A percentile compares a stretch with the other conserved stretches of the same genome.
Evolutionary conservation across 1,140 invertebrate species (phyloP).

Genomic region (Oryzaephilus surinamensis): DNA sequence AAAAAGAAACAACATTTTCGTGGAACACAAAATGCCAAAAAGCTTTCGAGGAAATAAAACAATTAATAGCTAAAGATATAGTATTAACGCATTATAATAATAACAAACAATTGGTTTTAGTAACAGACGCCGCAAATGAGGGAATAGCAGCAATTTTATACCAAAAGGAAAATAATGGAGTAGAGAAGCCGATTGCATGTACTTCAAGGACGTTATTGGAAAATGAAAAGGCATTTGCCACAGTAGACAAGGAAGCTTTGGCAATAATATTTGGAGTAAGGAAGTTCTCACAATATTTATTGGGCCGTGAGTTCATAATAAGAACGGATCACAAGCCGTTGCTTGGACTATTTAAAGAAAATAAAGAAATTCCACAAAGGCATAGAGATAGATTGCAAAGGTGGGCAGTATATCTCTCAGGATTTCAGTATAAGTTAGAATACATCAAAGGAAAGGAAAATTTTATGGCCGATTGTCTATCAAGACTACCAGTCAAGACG

Average conservation of each 20-base stretch:
- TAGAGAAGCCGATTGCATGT: conserved; percentile 9
- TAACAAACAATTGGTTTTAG: conserved; percentile 1
- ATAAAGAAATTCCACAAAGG: conserved; percentile 7
- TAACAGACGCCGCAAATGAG: conserved; percentile 31
- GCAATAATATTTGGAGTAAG: conserved; percentile 35
- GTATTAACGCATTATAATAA: conserved; percentile 30
- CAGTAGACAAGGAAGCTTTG: conserved; percentile 25
- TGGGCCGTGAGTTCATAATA: conserved; percentile 7
- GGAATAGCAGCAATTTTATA: conserved; percentile 14
- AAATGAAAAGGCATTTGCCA: conserved; percentile 17
- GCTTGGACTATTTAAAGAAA: conserved; percentile 8
- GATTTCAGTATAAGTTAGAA: conserved; percentile 18
- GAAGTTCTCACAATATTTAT: conserved; percentile 16
- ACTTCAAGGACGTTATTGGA: conserved; percentile 9
- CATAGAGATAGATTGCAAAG: conserved; percentile 18
- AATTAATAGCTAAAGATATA: conserved; percentile 26
- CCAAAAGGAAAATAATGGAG: conserved; percentile 8
- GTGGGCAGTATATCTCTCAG: conserved; percentile 17
- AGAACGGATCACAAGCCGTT: conserved; percentile 24
- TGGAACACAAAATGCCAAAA: conserved; percentile 25
- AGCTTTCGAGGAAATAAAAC: conserved; percentile 26
- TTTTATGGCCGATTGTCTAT: conserved; percentile 10
- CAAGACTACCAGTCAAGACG: neutral
- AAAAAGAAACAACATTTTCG: conserved; percentile 19
- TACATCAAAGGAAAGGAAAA: conserved; percentile 14